These are phyloP conservation scores for Leuctra nigra DNA, from an alignment of 2,888 invertebrate species.

Conservation along the genomic window DNA sequence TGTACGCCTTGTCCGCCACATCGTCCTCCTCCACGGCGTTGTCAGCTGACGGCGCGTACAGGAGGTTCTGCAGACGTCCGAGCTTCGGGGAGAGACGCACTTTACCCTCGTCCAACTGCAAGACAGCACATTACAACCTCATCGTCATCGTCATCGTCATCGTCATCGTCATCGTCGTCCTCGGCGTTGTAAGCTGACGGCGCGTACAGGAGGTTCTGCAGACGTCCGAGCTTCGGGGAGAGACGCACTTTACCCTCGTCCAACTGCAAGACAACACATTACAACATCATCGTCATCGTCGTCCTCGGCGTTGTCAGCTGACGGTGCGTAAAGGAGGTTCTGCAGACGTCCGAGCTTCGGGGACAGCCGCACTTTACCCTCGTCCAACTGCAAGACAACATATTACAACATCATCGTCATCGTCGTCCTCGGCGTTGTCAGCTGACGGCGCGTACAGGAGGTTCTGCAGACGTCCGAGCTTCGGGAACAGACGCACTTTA, in stretches of 20 bases:
- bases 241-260: background rate
- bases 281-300: background rate
- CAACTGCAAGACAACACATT: background rate
- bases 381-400: background rate
- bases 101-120: background rate
- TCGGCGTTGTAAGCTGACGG: too few relatives aligned
- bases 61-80: slow-evolving; percentile 14
- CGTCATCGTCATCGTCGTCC: too few relatives aligned
- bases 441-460: slow-evolving; percentile 17
- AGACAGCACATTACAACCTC: background rate
- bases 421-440: too few relatives aligned
- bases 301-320: too few relatives aligned
- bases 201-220: slow-evolving; percentile 17
- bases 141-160: background rate
- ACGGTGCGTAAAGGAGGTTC: slow-evolving; percentile 15
- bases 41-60: slow-evolving; percentile 10
- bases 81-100: slow-evolving; percentile 15
- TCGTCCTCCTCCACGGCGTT: slow-evolving; percentile 5
- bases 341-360: slow-evolving; percentile 17
- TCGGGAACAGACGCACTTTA: slow-evolving; percentile 13
- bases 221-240: slow-evolving; percentile 13
- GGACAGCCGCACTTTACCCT: background rate
- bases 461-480: slow-evolving; percentile 16
- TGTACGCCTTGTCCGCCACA: slow-evolving; percentile 42
- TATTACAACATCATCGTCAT: background rate